Conservation (phyloP, 1,140 invertebrate species). For the Drosophila hydei region DNA sequence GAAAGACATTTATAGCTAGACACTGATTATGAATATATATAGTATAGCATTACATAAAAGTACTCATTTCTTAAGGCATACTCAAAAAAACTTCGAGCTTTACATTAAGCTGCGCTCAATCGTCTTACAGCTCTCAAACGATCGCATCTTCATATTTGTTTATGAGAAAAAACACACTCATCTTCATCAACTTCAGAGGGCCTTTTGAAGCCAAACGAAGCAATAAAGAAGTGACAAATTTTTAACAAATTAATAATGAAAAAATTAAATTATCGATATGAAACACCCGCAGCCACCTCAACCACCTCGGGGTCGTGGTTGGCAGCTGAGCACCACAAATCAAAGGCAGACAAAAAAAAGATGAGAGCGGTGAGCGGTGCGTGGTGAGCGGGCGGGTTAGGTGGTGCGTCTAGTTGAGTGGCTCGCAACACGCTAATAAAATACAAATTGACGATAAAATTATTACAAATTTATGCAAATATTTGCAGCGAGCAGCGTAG, state of each 20-base stretch:
- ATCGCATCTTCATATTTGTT: not conserved
- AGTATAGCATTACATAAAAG: no score
- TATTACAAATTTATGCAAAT: conserved; percentile 82
- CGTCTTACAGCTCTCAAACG: no score
- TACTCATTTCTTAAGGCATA: no score
- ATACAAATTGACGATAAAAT: conserved; percentile 82
- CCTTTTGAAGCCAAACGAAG: conserved; percentile 34
- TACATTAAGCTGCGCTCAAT: no score
- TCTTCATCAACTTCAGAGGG: conserved; percentile 46
- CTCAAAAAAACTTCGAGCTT: no score
- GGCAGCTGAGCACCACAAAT: conserved; percentile 56
- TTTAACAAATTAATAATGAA: conserved; percentile 79
- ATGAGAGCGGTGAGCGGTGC: conserved; percentile 12
- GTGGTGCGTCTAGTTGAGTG: conserved; percentile 41
- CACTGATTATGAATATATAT: no score
- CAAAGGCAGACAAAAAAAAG: conserved; percentile 53
- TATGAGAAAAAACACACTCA: not conserved
- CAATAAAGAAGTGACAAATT: conserved; percentile 73
- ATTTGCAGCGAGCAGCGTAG: conserved; percentile 58
- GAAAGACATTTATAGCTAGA: no score
- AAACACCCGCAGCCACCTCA: conserved; percentile 33
- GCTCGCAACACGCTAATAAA: conserved; percentile 78
- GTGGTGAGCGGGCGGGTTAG: conserved; percentile 23
- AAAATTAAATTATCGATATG: conserved; percentile 31
- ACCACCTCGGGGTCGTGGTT: conserved; percentile 16